Percentiles rank a stretch among this genome's conserved stretches.
These are phyloP conservation scores for Lontra canadensis DNA, from an alignment of 2,113 vertebrate genomes.

Conservation along the genomic window DNA sequence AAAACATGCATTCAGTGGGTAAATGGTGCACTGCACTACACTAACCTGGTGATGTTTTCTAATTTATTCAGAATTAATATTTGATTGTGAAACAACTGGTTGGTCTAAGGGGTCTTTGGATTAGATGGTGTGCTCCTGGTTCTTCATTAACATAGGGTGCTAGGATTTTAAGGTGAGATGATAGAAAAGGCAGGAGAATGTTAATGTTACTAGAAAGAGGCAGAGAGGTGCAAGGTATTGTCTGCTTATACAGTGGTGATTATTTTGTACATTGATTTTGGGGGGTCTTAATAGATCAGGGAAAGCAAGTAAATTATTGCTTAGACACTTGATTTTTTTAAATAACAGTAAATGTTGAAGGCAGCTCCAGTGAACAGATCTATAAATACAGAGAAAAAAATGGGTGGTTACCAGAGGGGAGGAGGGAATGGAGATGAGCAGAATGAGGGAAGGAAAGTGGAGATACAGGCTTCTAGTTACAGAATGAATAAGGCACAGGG, in stretches of 20 bases:
- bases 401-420: neutral
- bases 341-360: neutral
- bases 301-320: neutral
- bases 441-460: neutral
- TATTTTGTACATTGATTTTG: neutral
- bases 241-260: neutral
- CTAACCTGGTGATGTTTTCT: neutral
- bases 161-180: constrained; percentile 45
- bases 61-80: constrained; percentile 58
- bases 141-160: neutral
- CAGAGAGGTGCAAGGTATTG: neutral
- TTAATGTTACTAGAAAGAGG: neutral
- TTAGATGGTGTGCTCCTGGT: neutral
- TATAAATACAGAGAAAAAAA: neutral
- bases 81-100: constrained; percentile 59
- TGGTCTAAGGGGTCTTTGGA: constrained; percentile 39
- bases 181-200: neutral
- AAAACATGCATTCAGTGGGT: neutral
- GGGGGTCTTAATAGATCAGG: neutral
- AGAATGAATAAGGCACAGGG: neutral
- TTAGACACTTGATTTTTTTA: neutral
- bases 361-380: neutral
- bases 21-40: neutral
- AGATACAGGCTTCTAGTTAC: neutral
- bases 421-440: neutral